Percentiles rank a stretch among this genome's conserved stretches.
These are phyloP conservation scores for Porites evermanni DNA, from an alignment of 92 coral and sea anemone species.

Conservation along the genomic window DNA sequence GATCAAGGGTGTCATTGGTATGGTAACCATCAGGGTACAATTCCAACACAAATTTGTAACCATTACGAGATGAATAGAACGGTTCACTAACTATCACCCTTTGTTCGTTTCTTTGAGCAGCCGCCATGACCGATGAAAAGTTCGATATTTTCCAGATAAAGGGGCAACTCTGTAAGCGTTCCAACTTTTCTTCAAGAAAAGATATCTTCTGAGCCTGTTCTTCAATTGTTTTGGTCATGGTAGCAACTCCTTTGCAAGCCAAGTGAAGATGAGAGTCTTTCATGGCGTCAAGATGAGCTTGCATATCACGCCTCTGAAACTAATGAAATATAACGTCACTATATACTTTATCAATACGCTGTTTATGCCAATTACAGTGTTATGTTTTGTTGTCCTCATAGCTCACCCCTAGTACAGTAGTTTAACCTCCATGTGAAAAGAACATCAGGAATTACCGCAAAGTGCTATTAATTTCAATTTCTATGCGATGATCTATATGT, in stretches of 20 bases:
- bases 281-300: conserved; percentile 33
- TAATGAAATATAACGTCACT: not conserved
- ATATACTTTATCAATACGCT: no score
- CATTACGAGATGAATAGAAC: conserved; percentile 32
- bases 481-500: no score
- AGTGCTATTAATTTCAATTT: no score
- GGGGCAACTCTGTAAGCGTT: conserved; percentile 39
- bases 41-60: conserved; percentile 35
- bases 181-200: conserved; percentile 24
- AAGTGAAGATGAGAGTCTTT: conserved; percentile 38
- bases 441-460: no score
- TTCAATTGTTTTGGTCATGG: conserved; percentile 30
- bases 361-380: no score
- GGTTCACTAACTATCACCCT: conserved; percentile 31
- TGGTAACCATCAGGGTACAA: conserved; percentile 43
- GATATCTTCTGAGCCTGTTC: conserved; percentile 36
- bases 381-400: no score
- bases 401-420: no score
- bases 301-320: conserved; percentile 42
- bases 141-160: conserved; percentile 52
- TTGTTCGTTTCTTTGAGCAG: conserved; percentile 20
- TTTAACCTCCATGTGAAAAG: no score
- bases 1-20: not conserved
- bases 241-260: conserved; percentile 26
- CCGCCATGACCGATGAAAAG: conserved; percentile 24